Conservation (phyloP, 2,113 vertebrate genomes). For the Ceyx melanurus region DNA sequence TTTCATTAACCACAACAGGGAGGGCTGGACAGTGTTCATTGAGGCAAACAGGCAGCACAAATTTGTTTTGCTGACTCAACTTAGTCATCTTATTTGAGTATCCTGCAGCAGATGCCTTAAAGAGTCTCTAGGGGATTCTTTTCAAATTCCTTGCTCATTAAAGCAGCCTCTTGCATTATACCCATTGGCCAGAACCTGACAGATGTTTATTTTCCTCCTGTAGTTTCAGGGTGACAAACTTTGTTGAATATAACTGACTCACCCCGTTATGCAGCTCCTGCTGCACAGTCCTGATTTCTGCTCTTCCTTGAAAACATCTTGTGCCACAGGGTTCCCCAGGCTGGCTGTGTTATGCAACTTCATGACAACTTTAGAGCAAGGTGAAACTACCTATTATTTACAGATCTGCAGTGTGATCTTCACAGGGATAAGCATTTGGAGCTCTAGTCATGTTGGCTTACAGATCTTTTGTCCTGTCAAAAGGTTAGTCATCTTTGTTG, state of each 20-base stretch:
- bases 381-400: not conserved
- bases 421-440: not conserved
- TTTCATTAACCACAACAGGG: not conserved
- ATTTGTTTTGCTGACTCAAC: not conserved
- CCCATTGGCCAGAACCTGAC: not conserved
- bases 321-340: not conserved
- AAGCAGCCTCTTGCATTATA: not conserved
- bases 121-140: not conserved
- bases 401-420: not conserved
- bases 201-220: not conserved
- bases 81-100: not conserved
- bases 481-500: not conserved
- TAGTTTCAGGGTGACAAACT: conserved; percentile 22
- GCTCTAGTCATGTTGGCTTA: not conserved
- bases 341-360: not conserved
- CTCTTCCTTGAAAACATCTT: not conserved
- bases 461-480: not conserved
- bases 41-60: not conserved
- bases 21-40: not conserved
- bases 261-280: not conserved
- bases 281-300: not conserved
- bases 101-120: not conserved
- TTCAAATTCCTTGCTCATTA: not conserved
- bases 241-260: not conserved
- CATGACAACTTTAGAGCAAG: not conserved